phyloP scores from a whole-genome alignment of 2,888 invertebrate genomes.

The Xylocampa areola region DNA sequence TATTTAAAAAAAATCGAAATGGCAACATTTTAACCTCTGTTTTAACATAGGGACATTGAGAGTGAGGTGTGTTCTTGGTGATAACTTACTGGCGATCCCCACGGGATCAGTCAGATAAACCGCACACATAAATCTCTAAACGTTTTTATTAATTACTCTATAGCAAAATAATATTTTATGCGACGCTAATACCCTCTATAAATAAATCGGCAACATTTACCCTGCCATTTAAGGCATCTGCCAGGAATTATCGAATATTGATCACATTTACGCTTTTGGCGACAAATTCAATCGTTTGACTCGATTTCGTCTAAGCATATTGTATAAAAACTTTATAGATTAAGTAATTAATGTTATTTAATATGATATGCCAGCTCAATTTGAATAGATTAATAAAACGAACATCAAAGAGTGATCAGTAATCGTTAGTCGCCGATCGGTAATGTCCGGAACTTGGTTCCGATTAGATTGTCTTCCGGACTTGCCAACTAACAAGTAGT shows the following conservation, averaged over 20 bases:
- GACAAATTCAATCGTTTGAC: conserved; percentile 38
- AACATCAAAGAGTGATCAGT: conserved; percentile 64
- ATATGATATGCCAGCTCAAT: conserved; percentile 34
- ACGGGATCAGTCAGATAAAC: conserved; percentile 76
- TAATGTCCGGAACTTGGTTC: conserved; percentile 62
- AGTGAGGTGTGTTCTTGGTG: conserved; percentile 57
- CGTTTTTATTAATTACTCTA: conserved; percentile 69
- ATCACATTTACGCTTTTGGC: conserved; percentile 48
- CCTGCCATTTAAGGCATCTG: conserved; percentile 60
- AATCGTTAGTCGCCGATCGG: conserved; percentile 62
- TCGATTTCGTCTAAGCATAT: conserved; percentile 11
- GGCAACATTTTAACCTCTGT: conserved; percentile 14
- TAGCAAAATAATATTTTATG: conserved; percentile 67
- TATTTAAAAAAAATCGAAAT: too few relatives aligned
- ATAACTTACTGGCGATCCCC: conserved; percentile 72
- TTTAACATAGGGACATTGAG: conserved; percentile 26
- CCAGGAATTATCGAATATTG: conserved; percentile 59
- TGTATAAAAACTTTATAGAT: not conserved
- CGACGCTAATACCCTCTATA: conserved; percentile 59
- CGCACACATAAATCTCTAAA: conserved; percentile 71
- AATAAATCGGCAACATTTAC: conserved; percentile 61
- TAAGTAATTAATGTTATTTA: conserved; percentile 3
- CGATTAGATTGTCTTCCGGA: conserved; percentile 62
- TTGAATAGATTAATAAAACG: conserved; percentile 38
- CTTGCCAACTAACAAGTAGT: conserved; percentile 60